These are phyloP conservation scores for Nebria brevicollis DNA, from an alignment of 2,888 invertebrate species.

Conservation along the genomic window DNA sequence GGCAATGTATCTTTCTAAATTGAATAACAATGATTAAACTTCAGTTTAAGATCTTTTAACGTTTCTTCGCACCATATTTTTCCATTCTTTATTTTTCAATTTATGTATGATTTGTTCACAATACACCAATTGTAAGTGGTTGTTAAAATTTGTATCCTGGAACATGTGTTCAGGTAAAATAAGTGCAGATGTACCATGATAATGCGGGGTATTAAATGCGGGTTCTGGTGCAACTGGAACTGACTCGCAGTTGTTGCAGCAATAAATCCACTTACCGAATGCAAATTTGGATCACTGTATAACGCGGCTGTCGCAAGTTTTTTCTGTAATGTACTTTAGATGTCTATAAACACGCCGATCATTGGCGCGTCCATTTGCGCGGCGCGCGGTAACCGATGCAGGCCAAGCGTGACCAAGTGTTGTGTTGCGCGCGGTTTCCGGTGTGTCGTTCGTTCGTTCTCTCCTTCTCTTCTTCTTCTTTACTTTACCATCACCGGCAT, in stretches of 20 bases:
- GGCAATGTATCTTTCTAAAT: not conserved
- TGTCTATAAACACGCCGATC: slow-evolving; percentile 13
- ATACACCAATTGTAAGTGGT: no score
- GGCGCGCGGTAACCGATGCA: not conserved
- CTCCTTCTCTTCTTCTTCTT: slow-evolving; percentile 31
- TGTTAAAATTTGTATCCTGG: not conserved
- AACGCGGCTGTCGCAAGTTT: not conserved
- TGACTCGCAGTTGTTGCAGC: slow-evolving; percentile 1
- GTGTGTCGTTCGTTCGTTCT: slow-evolving; percentile 21
- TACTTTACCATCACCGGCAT: not conserved
- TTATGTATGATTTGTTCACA: no score
- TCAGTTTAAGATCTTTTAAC: not conserved
- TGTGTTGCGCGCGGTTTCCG: slow-evolving; percentile 31
- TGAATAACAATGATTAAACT: not conserved
- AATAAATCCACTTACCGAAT: slow-evolving; percentile 7
- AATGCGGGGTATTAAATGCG: slow-evolving; percentile 23
- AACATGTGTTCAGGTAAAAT: not conserved
- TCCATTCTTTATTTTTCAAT: no score
- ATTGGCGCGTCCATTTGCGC: slow-evolving; percentile 10
- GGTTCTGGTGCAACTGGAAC: not conserved
- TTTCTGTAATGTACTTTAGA: slow-evolving; percentile 6
- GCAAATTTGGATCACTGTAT: not conserved
- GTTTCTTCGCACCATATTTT: no score
- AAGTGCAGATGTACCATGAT: not conserved
- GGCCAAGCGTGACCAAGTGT: slow-evolving; percentile 33